Conservation (phyloP, 2,113 vertebrate genomes). For the Cettia cetti region DNA sequence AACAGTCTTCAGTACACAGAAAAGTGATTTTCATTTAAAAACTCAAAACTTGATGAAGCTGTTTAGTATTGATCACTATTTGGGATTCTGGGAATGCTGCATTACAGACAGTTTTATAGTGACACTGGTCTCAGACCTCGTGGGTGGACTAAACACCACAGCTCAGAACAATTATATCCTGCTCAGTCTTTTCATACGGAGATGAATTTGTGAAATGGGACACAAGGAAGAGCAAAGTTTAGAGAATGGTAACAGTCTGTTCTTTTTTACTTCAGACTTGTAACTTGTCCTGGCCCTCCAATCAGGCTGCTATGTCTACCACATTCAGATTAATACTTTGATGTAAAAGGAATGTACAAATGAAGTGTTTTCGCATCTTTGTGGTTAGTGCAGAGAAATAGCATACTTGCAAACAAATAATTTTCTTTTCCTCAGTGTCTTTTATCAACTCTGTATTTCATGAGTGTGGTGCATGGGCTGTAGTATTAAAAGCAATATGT, state of each 20-base stretch:
- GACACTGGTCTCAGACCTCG: background rate
- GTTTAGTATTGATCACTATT: background rate
- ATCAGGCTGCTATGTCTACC: background rate
- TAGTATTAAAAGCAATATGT: background rate
- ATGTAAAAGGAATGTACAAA: background rate
- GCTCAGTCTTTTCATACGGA: background rate
- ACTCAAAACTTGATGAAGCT: background rate
- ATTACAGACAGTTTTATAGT: background rate
- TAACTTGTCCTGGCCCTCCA: background rate
- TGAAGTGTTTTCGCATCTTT: slow-evolving; percentile 30
- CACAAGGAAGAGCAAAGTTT: background rate
- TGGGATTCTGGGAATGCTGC: background rate
- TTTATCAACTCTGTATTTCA: background rate
- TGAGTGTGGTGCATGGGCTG: background rate
- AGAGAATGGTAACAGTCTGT: background rate
- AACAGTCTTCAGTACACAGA: background rate
- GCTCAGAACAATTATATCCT: background rate
- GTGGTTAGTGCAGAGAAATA: slow-evolving; percentile 27
- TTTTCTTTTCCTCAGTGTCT: background rate
- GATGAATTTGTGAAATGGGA: background rate
- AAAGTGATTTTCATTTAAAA: background rate
- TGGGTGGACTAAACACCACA: background rate
- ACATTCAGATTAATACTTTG: slow-evolving; percentile 18
- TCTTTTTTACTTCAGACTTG: background rate
- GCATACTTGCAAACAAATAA: background rate